Evolutionary conservation across 2,888 invertebrate genomes (phyloP).

Genomic region (Torymus texanus): DNA sequence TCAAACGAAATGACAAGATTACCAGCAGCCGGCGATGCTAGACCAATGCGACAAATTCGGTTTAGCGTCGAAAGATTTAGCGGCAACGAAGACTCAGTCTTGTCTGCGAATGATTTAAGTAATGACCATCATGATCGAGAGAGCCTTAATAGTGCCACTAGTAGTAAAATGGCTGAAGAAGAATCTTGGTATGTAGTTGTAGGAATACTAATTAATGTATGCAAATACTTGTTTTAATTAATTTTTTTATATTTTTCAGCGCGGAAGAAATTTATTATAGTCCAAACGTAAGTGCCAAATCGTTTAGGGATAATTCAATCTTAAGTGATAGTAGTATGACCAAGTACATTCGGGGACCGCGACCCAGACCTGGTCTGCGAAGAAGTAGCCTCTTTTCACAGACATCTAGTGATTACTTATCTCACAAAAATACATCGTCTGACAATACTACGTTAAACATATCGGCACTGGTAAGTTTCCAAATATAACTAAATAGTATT

Average conservation of each 20-base stretch:
- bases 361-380: constrained; percentile 67
- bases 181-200: constrained; percentile 45
- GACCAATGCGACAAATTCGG: constrained; percentile 68
- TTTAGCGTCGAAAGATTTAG: constrained; percentile 65
- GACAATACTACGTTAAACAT: constrained; percentile 20
- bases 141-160: constrained; percentile 32
- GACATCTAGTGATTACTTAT: constrained; percentile 37
- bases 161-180: constrained; percentile 48
- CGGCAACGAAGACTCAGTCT: constrained; percentile 46
- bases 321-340: constrained; percentile 60
- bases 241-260: constrained; percentile 20
- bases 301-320: constrained; percentile 60
- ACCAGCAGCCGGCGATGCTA: constrained; percentile 40
- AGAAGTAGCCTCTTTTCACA: constrained; percentile 58
- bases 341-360: constrained; percentile 57
- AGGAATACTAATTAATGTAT: background rate
- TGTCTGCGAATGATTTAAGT: constrained; percentile 27
- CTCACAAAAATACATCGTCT: constrained; percentile 14
- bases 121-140: constrained; percentile 24
- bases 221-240: too few species aligned
- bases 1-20: constrained; percentile 14
- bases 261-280: constrained; percentile 60
- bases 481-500: background rate
- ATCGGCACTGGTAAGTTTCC: constrained; percentile 36
- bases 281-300: constrained; percentile 59